These are phyloP conservation scores for Spondyliosoma cantharus DNA, from an alignment of 2,797 vertebrate species.

Conservation along the genomic window DNA sequence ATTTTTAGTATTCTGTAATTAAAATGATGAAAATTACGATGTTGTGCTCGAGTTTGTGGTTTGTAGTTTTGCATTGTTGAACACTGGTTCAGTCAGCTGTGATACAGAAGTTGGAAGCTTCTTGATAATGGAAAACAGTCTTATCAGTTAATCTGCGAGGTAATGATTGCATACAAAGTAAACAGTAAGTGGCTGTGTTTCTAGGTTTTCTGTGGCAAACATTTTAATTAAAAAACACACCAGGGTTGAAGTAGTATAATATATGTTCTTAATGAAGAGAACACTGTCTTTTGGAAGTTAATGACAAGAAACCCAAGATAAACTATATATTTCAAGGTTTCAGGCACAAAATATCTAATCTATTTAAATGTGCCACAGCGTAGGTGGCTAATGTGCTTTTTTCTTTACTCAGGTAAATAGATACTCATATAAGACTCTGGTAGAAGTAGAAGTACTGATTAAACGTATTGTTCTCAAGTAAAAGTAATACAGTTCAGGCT, in stretches of 20 bases:
- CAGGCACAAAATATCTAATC: not conserved
- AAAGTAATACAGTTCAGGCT: no score
- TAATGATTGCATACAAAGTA: not conserved
- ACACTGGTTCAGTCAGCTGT: not conserved
- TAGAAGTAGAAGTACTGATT: no score
- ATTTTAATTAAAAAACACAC: no score
- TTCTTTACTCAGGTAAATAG: no score
- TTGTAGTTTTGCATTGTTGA: not conserved
- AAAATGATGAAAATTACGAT: slow-evolving; percentile 82
- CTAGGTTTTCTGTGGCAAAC: not conserved
- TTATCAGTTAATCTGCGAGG: not conserved
- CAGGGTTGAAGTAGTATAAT: not conserved
- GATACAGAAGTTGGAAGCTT: not conserved
- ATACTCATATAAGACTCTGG: no score
- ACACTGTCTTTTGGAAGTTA: not conserved
- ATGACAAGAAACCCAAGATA: not conserved
- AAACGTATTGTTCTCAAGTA: no score
- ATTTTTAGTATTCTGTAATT: slow-evolving; percentile 89
- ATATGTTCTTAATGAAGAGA: not conserved
- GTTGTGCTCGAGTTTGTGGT: not conserved
- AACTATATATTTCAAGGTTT: not conserved
- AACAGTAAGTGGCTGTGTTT: not conserved
- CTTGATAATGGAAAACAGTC: not conserved
- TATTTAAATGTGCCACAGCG: not conserved
- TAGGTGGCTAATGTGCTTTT: no score